phyloP scores from a whole-genome alignment of 2,797 vertebrate species.

The Crax fasciolata region DNA sequence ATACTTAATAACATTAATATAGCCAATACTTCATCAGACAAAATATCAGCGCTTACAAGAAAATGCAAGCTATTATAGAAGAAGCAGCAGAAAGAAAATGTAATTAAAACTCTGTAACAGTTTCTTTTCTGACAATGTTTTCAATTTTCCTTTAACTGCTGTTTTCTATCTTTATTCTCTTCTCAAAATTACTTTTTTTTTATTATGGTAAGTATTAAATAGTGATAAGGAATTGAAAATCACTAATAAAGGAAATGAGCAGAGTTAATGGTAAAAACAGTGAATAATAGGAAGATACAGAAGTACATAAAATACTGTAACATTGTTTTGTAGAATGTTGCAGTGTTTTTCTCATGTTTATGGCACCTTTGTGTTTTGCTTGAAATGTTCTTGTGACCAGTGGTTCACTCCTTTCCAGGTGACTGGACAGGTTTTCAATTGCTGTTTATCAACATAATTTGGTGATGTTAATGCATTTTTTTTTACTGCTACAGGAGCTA shows the following conservation, averaged over 20 bases:
- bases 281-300: background rate
- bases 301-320: background rate
- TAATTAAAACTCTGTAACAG: constrained; percentile 36
- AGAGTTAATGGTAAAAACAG: background rate
- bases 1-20: constrained; percentile 33
- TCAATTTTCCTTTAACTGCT: background rate
- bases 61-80: constrained; percentile 12
- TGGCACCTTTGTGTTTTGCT: background rate
- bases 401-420: background rate
- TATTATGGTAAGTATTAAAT: constrained; percentile 31
- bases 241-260: background rate
- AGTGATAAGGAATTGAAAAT: constrained; percentile 41
- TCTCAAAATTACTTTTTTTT: constrained; percentile 18
- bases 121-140: constrained; percentile 20
- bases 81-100: constrained; percentile 14
- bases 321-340: background rate
- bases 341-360: background rate
- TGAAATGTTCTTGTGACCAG: background rate
- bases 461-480: background rate
- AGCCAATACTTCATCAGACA: constrained; percentile 39
- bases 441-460: background rate
- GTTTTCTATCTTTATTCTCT: background rate
- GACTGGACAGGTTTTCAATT: background rate
- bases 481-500: background rate
- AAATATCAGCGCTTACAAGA: constrained; percentile 4